Conservation (phyloP, 2,113 vertebrate genomes). For the Rhombomys opimus region DNA sequence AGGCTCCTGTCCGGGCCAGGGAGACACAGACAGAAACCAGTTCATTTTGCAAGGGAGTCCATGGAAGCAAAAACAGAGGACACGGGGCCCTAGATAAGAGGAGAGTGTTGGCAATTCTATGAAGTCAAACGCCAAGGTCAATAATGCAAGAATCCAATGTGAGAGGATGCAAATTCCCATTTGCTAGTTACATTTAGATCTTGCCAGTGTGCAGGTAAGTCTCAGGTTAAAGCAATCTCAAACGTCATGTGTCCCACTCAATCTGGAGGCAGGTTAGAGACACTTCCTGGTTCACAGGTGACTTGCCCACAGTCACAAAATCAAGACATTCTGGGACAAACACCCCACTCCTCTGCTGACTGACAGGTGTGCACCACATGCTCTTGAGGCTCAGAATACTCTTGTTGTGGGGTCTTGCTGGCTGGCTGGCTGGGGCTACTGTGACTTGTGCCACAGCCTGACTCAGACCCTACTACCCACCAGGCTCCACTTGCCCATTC, state of each 20-base stretch:
- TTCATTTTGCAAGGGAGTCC: neutral
- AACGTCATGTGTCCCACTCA: neutral
- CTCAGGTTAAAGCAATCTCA: conserved; percentile 37
- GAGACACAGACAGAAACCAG: neutral
- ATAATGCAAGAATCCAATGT: conserved; percentile 21
- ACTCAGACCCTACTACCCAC: neutral
- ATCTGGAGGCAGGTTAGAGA: neutral
- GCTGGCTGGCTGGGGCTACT: neutral
- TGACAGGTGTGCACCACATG: neutral
- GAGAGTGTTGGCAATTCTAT: neutral
- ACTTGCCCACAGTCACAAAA: conserved; percentile 8
- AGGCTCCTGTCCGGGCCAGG: neutral
- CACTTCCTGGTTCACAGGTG: neutral
- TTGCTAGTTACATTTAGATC: conserved; percentile 25
- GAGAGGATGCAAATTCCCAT: conserved; percentile 38
- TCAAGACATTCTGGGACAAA: neutral
- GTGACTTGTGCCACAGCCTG: neutral
- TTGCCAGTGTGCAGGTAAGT: neutral
- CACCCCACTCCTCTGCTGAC: neutral
- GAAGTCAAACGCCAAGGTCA: neutral
- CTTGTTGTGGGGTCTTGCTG: neutral
- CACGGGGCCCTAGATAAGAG: neutral
- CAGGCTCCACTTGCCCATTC: neutral
- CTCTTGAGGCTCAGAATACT: neutral
- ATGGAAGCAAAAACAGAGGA: neutral